phyloP scores from a whole-genome alignment of 1,140 invertebrate genomes.

The Octopus sinensis region DNA sequence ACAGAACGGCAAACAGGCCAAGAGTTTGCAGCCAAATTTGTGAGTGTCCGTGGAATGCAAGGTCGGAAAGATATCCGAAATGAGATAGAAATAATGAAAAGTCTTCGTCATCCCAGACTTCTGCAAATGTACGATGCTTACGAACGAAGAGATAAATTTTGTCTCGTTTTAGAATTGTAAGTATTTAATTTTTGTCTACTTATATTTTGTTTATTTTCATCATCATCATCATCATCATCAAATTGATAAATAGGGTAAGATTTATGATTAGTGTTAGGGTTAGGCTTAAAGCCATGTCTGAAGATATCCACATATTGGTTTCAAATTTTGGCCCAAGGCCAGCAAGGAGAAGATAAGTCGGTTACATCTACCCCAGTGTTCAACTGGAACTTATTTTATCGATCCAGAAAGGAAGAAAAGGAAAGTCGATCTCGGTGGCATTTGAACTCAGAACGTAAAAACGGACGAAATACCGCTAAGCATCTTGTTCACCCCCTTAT shows the following conservation, averaged over 20 bases:
- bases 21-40: slow-evolving; percentile 88
- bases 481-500: too few relatives aligned
- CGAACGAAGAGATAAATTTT: slow-evolving; percentile 87
- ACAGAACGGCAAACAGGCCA: slow-evolving; percentile 77
- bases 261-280: too few relatives aligned
- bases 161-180: slow-evolving; percentile 93
- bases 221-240: slow-evolving; percentile 22
- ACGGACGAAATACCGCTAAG: too few relatives aligned
- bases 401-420: too few relatives aligned
- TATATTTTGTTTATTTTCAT: slow-evolving; percentile 12
- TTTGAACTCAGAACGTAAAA: too few relatives aligned
- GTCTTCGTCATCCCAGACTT: slow-evolving; percentile 85
- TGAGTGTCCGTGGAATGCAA: slow-evolving; percentile 78
- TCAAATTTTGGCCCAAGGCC: too few relatives aligned
- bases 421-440: too few relatives aligned
- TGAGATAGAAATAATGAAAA: slow-evolving; percentile 94
- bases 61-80: slow-evolving; percentile 84
- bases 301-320: too few relatives aligned
- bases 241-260: background rate
- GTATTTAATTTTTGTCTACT: slow-evolving; percentile 54
- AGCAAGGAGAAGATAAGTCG: too few relatives aligned
- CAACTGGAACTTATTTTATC: too few relatives aligned
- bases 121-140: slow-evolving; percentile 96
- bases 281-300: too few relatives aligned
- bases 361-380: too few relatives aligned